phyloP scores from a whole-genome alignment of 1,140 invertebrate genomes.

The Cotesia chilonis region DNA sequence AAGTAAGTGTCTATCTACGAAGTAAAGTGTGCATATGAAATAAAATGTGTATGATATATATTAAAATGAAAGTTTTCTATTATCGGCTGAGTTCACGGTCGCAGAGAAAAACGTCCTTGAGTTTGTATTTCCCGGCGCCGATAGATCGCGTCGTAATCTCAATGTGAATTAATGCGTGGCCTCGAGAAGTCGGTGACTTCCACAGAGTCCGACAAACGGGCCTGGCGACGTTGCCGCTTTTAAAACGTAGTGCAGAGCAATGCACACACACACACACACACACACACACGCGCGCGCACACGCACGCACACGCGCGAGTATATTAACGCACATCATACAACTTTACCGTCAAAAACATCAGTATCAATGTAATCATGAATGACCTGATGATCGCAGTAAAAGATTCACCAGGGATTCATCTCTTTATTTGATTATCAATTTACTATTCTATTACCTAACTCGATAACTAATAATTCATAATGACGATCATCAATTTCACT shows the following conservation, averaged over 20 bases:
- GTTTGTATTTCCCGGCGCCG: constrained; percentile 61
- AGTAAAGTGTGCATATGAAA: constrained; percentile 8
- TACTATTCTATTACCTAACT: not conserved
- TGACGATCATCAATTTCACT: too few relatives aligned
- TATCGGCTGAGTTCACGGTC: constrained; percentile 56
- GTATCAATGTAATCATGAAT: too few relatives aligned
- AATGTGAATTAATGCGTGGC: constrained; percentile 58
- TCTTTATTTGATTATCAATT: constrained; percentile 7
- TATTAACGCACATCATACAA: not conserved
- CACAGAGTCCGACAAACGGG: constrained; percentile 40
- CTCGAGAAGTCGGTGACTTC: constrained; percentile 66
- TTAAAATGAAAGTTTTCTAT: constrained; percentile 35
- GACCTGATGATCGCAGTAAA: not conserved
- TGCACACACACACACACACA: constrained; percentile 3
- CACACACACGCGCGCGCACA: not conserved
- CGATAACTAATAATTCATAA: not conserved
- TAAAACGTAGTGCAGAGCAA: constrained; percentile 19
- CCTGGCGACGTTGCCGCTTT: constrained; percentile 38
- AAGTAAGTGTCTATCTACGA: not conserved
- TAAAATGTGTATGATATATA: not conserved
- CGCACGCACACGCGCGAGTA: not conserved
- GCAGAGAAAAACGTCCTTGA: constrained; percentile 57
- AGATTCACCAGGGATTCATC: constrained; percentile 15
- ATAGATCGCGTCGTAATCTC: constrained; percentile 64
- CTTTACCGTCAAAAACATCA: too few relatives aligned